Percentiles rank a stretch among this genome's conserved stretches.
phyloP scores from a whole-genome alignment of 2,113 vertebrate species.

The Tyto alba region DNA sequence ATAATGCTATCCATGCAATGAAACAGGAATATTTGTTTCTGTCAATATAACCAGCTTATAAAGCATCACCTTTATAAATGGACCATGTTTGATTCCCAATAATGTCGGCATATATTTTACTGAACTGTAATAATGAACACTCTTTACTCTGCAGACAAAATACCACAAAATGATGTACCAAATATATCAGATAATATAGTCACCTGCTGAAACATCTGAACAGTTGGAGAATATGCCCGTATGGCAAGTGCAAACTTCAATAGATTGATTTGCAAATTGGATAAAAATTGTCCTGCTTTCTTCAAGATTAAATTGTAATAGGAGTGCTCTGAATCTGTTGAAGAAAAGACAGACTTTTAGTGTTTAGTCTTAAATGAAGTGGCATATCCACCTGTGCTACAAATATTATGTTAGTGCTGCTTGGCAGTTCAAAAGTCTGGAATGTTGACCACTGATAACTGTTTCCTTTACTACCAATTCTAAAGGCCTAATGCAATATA shows the following conservation, averaged over 20 bases:
- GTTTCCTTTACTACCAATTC: neutral
- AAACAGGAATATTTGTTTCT: neutral
- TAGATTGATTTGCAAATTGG: slow-evolving; percentile 85
- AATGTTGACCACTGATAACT: neutral
- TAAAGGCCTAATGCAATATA: neutral
- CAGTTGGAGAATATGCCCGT: slow-evolving; percentile 85
- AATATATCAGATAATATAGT: neutral
- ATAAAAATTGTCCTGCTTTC: slow-evolving; percentile 94
- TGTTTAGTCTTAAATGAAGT: neutral
- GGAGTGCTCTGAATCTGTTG: slow-evolving; percentile 84
- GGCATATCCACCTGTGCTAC: neutral
- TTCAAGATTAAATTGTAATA: slow-evolving; percentile 93
- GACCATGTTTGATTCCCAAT: neutral
- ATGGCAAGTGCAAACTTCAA: slow-evolving; percentile 88
- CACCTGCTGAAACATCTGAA: slow-evolving; percentile 94
- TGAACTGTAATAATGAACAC: neutral
- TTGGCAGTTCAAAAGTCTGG: neutral
- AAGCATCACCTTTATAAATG: neutral
- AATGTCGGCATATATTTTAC: neutral
- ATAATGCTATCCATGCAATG: neutral
- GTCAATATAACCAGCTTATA: neutral
- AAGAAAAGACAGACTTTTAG: neutral
- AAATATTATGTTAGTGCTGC: neutral
- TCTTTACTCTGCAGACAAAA: neutral
- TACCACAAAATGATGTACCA: neutral